phyloP scores from a whole-genome alignment of 2,113 vertebrate species.

The Osmerus mordax region DNA sequence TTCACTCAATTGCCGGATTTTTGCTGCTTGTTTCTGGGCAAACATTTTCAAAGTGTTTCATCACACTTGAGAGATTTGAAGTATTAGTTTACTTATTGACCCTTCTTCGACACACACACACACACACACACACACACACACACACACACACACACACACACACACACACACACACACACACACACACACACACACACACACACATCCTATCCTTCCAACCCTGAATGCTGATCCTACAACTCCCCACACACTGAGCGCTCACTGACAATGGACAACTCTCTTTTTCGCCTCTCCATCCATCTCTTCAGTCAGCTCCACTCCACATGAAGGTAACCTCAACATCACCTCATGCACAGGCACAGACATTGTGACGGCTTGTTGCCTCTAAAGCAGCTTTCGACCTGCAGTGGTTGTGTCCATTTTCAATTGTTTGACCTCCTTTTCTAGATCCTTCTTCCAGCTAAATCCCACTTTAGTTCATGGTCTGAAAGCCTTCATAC shows the following conservation, averaged over 20 bases:
- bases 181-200: neutral
- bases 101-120: neutral
- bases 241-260: neutral
- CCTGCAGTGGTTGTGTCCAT: neutral
- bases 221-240: no score
- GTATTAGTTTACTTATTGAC: slow-evolving; percentile 10
- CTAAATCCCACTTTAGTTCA: neutral
- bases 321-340: no score
- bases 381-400: no score
- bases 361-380: no score
- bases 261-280: neutral
- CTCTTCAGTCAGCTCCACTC: no score
- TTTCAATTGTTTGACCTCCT: neutral
- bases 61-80: slow-evolving; percentile 14
- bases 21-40: neutral
- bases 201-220: neutral
- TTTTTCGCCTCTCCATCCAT: neutral
- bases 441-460: neutral
- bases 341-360: no score
- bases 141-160: slow-evolving; percentile 1
- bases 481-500: neutral
- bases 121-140: neutral
- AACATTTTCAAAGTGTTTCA: slow-evolving; percentile 37
- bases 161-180: neutral
- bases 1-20: neutral